Evolutionary conservation across 2,797 vertebrate species (phyloP), one percentile per base, ranked within the genome.

Genomic region (Denticeps clupeoides): DNA sequence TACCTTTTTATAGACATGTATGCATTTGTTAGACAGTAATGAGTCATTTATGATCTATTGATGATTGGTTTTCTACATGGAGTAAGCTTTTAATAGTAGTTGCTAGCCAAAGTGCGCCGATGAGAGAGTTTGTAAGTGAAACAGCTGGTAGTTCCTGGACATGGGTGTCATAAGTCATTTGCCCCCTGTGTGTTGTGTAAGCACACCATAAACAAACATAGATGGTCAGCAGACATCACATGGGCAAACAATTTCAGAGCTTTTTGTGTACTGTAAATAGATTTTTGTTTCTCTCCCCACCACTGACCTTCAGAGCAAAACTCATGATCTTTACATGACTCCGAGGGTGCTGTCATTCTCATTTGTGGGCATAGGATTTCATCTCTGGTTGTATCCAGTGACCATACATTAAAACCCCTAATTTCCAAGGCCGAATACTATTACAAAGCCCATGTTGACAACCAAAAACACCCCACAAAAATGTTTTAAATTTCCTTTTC

Each of bases 171-270:
- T 55, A 64, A 69, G 71, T 69, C 69, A 69, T 70, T 48, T 68
- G 58, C 70, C 71, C 70, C 65, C 63, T 75, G 73, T 80, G 68
- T 83, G 62, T 63, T 74, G 77, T 83, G 73, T 80, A 81, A 83
- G 82, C 75, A 81, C 19, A 37, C 69, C 66, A 56, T 79, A 81
- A 80, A 82, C 77, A 81, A 80, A 77, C 77, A 77, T 55, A 69
- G 70, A 73, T 71, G 69, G 65, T 32, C 62, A 63, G 64, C 73
- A 68, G 65, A 69, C 66, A 55, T 56, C 44, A 47, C 62, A 51
- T 58, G 49, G 56, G 74, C 70, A 71, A 81, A 77, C 69, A 67
- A 63, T 69, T 73, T 73, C 71, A 77, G 77, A 79, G 70, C 55
- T 53, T 24, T 56, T 59, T 51, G 62, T 78, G 71, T 78, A 67